Conservation (phyloP, 2,113 vertebrate genomes). For the Sminthopsis crassicaudata region DNA sequence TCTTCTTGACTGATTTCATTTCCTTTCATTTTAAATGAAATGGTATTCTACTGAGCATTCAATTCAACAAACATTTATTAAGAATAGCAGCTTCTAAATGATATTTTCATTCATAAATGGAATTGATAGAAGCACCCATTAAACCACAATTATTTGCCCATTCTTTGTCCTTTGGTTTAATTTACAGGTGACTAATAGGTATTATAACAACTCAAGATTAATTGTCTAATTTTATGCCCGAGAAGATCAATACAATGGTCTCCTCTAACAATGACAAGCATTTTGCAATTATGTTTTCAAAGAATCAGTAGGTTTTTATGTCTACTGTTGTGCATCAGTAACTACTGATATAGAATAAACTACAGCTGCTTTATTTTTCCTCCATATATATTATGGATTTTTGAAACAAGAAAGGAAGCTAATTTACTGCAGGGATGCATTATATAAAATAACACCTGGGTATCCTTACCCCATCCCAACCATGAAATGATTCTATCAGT, state of each 20-base stretch:
- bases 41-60: not conserved
- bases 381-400: slow-evolving; percentile 39
- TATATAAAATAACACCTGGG: slow-evolving; percentile 17
- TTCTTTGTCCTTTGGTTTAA: slow-evolving; percentile 65
- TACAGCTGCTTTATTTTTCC: slow-evolving; percentile 4
- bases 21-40: not conserved
- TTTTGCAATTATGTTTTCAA: slow-evolving; percentile 74
- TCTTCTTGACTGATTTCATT: not conserved
- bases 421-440: not conserved
- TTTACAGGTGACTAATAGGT: slow-evolving; percentile 67
- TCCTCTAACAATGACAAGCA: slow-evolving; percentile 60
- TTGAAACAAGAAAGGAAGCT: slow-evolving; percentile 55
- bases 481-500: slow-evolving; percentile 47
- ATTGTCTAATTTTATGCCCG: slow-evolving; percentile 73
- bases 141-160: slow-evolving; percentile 67
- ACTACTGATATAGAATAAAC: slow-evolving; percentile 27
- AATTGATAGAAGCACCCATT: slow-evolving; percentile 49
- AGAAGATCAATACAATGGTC: slow-evolving; percentile 52
- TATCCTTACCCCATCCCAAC: not conserved
- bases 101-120: slow-evolving; percentile 58
- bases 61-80: not conserved
- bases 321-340: slow-evolving; percentile 39
- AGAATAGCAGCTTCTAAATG: slow-evolving; percentile 43
- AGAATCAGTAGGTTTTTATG: slow-evolving; percentile 63
- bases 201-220: slow-evolving; percentile 71